Percentiles rank a stretch among this genome's conserved stretches.
These are phyloP conservation scores for Eupleurogrammus muticus DNA, from an alignment of 2,797 vertebrate genomes.

Conservation along the genomic window DNA sequence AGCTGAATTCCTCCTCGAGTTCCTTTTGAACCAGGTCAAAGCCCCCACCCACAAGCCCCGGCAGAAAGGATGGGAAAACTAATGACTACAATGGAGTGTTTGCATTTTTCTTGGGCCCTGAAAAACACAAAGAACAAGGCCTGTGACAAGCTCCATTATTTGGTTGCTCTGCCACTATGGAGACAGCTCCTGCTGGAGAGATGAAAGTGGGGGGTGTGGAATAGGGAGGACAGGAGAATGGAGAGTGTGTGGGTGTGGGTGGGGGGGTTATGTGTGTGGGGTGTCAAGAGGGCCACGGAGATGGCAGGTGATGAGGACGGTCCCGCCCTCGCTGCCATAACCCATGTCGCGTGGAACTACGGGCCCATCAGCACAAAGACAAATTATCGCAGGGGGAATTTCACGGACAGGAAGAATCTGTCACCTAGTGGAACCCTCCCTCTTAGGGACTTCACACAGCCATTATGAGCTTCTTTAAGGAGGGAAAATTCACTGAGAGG, in stretches of 20 bases:
- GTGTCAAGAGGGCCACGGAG: slow-evolving; percentile 93
- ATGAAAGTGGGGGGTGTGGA: slow-evolving; percentile 80
- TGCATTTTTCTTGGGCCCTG: slow-evolving; percentile 91
- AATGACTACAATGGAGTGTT: slow-evolving; percentile 98
- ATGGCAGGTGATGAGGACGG: slow-evolving; percentile 97
- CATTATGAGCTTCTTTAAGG: slow-evolving; percentile 84
- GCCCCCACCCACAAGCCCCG: slow-evolving; percentile 86
- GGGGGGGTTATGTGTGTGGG: slow-evolving; percentile 87
- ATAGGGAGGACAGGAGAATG: slow-evolving; percentile 76
- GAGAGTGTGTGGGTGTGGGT: slow-evolving; percentile 66
- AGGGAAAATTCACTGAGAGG: slow-evolving; percentile 75
- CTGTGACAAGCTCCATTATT: slow-evolving; percentile 99
- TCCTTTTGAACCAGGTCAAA: slow-evolving; percentile 92
- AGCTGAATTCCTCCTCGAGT: slow-evolving; percentile 88
- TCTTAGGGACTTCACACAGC: slow-evolving; percentile 81
- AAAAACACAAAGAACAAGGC: slow-evolving; percentile 97
- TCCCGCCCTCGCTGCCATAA: slow-evolving; percentile 86
- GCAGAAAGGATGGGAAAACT: slow-evolving; percentile 96
- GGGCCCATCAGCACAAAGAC: slow-evolving; percentile 92
- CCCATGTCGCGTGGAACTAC: slow-evolving; percentile 87
- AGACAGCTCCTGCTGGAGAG: slow-evolving; percentile 95
- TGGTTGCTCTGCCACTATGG: slow-evolving; percentile 92
- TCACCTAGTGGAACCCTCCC: slow-evolving; percentile 86
- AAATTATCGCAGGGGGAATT: slow-evolving; percentile 91
- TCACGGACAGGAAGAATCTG: slow-evolving; percentile 87